Conservation (phyloP, 2,113 vertebrate genomes). For the Pelecanoides urinatrix region DNA sequence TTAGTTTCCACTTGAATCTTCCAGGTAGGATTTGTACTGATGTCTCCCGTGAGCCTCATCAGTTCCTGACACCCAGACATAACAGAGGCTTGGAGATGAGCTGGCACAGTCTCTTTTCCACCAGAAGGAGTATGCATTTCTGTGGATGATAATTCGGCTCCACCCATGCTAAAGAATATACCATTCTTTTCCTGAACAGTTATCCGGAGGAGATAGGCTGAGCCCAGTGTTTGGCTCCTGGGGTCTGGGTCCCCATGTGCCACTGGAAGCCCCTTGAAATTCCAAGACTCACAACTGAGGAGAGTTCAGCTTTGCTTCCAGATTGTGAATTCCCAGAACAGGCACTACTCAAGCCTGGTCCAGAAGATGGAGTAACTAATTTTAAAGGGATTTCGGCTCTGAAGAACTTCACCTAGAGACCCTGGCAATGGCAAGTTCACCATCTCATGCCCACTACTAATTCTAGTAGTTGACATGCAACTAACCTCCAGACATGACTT, state of each 20-base stretch:
- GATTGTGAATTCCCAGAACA: neutral
- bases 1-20: conserved; percentile 37
- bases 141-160: neutral
- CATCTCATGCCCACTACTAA: neutral
- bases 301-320: neutral
- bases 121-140: conserved; percentile 37
- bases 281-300: neutral
- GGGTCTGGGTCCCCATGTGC: neutral
- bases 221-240: neutral
- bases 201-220: neutral
- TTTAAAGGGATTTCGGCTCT: neutral
- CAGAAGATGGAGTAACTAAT: neutral
- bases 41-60: neutral
- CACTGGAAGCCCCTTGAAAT: neutral
- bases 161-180: neutral
- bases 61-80: conserved; percentile 15
- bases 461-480: neutral
- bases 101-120: neutral
- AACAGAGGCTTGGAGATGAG: conserved; percentile 24
- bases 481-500: neutral
- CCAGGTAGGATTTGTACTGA: conserved; percentile 15
- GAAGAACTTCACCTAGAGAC: neutral
- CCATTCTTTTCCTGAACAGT: neutral
- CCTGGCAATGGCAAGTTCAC: neutral
- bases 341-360: neutral